These are phyloP conservation scores for Trachelus stipa DNA, from an alignment of 2,888 invertebrate genomes.

Conservation along the genomic window DNA sequence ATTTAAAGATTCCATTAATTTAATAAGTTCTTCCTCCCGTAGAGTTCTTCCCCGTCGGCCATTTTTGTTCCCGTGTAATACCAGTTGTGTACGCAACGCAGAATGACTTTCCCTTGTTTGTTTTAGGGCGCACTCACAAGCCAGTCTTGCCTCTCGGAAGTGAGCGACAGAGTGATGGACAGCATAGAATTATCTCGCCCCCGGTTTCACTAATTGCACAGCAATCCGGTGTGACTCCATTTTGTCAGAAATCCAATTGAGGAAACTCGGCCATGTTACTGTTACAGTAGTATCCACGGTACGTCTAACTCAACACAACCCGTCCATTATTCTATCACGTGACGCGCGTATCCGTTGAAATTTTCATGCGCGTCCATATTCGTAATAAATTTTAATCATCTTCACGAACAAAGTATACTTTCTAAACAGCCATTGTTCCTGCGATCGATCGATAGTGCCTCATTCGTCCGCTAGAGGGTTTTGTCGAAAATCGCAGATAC, in stretches of 20 bases:
- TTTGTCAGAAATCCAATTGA: slow-evolving; percentile 53
- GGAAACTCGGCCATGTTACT: slow-evolving; percentile 45
- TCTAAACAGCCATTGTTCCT: neutral
- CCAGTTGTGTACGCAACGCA: neutral
- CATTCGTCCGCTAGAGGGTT: neutral
- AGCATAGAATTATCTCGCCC: slow-evolving; percentile 54
- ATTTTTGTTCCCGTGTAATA: slow-evolving; percentile 1
- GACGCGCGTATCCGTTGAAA: slow-evolving; percentile 47
- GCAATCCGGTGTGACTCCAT: slow-evolving; percentile 34
- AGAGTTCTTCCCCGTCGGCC: neutral
- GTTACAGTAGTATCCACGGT: neutral
- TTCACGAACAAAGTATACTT: neutral
- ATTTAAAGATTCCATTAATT: neutral
- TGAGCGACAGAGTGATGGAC: slow-evolving; percentile 45
- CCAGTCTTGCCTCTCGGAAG: slow-evolving; percentile 39
- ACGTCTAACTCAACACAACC: neutral
- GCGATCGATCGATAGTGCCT: neutral
- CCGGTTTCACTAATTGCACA: slow-evolving; percentile 28
- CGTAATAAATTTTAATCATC: neutral
- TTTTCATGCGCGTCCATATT: slow-evolving; percentile 11
- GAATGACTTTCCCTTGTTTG: slow-evolving; percentile 28
- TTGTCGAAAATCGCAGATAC: neutral
- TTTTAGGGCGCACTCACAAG: slow-evolving; percentile 27
- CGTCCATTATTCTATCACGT: slow-evolving; percentile 21
- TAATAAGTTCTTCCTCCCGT: slow-evolving; percentile 2